Evolutionary conservation across 2,888 invertebrate species (phyloP).

Genomic region (Andrena bucephala): DNA sequence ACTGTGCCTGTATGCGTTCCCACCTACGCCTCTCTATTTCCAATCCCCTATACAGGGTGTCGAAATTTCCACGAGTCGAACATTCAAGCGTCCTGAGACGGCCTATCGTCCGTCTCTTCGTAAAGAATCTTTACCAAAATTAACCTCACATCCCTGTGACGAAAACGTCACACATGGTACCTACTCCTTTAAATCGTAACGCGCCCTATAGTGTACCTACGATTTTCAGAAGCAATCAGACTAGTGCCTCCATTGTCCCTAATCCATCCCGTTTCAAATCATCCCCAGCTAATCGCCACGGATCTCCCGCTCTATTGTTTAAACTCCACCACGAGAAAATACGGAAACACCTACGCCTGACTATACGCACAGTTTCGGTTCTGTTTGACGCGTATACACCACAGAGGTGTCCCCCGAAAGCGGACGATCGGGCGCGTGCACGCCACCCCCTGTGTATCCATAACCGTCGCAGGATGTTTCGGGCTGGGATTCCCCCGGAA

Average conservation of each 20-base stretch:
- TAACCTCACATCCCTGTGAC: too few relatives aligned
- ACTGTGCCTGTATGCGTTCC: slow-evolving; percentile 13
- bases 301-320: too few relatives aligned
- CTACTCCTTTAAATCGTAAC: too few relatives aligned
- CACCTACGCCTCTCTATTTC: not conserved
- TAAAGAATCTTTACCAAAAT: too few relatives aligned
- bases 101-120: too few relatives aligned
- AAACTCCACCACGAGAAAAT: not conserved
- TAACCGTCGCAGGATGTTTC: slow-evolving; percentile 68
- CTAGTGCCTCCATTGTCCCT: too few relatives aligned
- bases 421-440: not conserved
- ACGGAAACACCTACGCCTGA: not conserved
- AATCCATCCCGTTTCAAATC: too few relatives aligned
- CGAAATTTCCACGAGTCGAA: slow-evolving; percentile 2
- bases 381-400: not conserved
- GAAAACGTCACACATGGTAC: too few relatives aligned
- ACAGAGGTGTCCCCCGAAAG: not conserved
- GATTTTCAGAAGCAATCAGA: too few relatives aligned
- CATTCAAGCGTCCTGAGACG: not conserved
- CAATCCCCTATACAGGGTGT: slow-evolving; percentile 28
- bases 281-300: too few relatives aligned
- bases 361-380: not conserved
- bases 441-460: slow-evolving; percentile 52
- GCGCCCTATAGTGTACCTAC: too few relatives aligned
- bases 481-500: slow-evolving; percentile 69